Percentiles rank a stretch among this genome's conserved stretches.
Evolutionary conservation across 2,797 vertebrate genomes (phyloP).

Genomic region (Pitangus sulphuratus): DNA sequence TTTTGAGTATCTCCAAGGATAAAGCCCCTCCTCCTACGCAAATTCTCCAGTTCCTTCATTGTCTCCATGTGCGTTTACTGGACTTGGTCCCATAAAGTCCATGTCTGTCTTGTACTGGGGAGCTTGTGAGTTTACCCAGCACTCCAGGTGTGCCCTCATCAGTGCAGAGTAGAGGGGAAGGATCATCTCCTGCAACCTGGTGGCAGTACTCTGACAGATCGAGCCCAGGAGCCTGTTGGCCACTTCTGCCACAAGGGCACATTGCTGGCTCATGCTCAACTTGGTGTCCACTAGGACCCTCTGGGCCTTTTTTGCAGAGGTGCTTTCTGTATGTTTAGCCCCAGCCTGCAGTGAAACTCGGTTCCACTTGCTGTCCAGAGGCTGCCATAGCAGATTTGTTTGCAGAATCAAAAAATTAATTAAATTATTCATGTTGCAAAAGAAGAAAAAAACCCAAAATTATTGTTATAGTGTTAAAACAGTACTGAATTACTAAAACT

Average conservation of each 20-base stretch:
- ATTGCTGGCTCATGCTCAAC: rapidly evolving
- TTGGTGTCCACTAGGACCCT: background rate
- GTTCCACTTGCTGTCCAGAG: background rate
- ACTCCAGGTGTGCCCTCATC: background rate
- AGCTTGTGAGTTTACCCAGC: background rate
- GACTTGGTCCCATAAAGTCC: background rate
- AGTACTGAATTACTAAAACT: background rate
- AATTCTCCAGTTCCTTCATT: background rate
- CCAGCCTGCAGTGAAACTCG: background rate
- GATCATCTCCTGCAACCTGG: background rate
- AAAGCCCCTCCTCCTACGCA: background rate
- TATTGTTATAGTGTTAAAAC: background rate
- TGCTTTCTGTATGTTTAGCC: background rate
- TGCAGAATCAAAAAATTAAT: background rate
- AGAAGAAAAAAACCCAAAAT: too few species aligned
- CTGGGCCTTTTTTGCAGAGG: background rate
- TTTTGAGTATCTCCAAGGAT: background rate
- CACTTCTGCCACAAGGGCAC: rapidly evolving
- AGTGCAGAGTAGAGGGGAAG: background rate
- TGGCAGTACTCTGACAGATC: rapidly evolving
- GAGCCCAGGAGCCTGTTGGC: background rate
- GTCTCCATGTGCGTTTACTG: background rate
- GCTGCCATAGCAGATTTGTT: background rate
- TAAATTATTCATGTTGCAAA: background rate
- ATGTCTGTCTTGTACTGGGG: rapidly evolving